phyloP scores from a whole-genome alignment of 1,140 invertebrate species.

The Eueides isabella region DNA sequence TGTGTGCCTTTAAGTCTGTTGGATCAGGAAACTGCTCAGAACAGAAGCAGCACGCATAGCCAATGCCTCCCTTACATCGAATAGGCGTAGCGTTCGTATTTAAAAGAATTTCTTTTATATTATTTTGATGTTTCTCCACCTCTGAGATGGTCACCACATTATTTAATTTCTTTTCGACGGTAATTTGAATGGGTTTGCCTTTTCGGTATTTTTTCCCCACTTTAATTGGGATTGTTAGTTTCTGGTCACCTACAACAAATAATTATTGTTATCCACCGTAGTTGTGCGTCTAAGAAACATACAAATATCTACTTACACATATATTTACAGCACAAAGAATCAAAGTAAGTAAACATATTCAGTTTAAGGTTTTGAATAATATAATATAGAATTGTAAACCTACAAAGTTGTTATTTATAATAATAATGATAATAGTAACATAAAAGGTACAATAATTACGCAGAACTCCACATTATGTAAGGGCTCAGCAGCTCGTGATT shows the following conservation, averaged over 20 bases:
- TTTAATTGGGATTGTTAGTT: constrained; percentile 20
- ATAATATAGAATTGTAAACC: too few species aligned
- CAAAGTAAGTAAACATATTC: neutral
- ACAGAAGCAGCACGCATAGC: constrained; percentile 60
- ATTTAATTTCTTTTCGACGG: constrained; percentile 26
- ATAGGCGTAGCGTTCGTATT: constrained; percentile 62
- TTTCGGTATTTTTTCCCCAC: constrained; percentile 15
- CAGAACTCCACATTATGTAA: neutral
- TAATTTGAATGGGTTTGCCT: constrained; percentile 14
- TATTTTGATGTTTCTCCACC: constrained; percentile 48
- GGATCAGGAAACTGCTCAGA: constrained; percentile 46
- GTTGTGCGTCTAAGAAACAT: neutral
- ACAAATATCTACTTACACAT: constrained; percentile 5
- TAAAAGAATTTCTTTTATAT: constrained; percentile 53
- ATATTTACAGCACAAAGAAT: neutral
- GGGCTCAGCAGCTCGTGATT: neutral
- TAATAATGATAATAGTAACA: neutral
- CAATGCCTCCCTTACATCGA: constrained; percentile 41
- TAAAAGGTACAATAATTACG: neutral
- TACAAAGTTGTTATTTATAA: too few species aligned
- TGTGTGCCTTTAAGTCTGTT: constrained; percentile 55
- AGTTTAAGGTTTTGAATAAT: too few species aligned
- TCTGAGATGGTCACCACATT: constrained; percentile 32
- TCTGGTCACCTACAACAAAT: constrained; percentile 44
- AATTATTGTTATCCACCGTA: constrained; percentile 17